Evolutionary conservation across 2,113 vertebrate species (phyloP).

Genomic region (Centropus bengalensis): DNA sequence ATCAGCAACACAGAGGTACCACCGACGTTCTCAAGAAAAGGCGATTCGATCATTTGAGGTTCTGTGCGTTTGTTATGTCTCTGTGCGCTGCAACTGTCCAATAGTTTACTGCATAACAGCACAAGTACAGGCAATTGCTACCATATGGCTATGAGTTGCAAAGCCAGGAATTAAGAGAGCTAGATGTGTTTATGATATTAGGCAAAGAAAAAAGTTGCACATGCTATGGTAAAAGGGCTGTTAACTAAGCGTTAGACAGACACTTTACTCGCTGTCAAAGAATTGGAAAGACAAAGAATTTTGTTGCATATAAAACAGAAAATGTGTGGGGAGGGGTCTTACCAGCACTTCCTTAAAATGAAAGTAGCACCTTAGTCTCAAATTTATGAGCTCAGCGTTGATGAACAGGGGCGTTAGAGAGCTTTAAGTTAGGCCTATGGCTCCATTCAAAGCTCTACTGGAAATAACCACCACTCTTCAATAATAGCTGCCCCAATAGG

Average conservation of each 20-base stretch:
- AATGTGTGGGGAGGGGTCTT: neutral
- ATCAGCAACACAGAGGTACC: neutral
- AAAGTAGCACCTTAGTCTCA: neutral
- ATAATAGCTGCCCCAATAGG: neutral
- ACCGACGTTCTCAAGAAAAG: neutral
- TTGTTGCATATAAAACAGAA: neutral
- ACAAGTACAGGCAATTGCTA: neutral
- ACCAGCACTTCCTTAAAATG: neutral
- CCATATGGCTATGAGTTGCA: fast-evolving
- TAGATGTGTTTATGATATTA: neutral
- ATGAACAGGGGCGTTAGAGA: neutral
- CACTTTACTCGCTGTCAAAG: neutral
- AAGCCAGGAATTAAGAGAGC: neutral
- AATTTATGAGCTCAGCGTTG: neutral
- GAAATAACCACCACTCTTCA: neutral
- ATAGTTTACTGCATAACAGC: neutral
- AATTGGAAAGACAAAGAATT: neutral
- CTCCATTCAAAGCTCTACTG: neutral
- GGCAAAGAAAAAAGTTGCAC: neutral
- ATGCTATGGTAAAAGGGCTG: neutral
- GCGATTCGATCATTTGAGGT: neutral
- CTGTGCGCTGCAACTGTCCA: neutral
- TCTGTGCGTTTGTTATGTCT: neutral
- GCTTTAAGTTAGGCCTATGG: neutral
- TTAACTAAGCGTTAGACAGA: neutral